Conservation (phyloP, 2,888 invertebrate genomes). For the Gasteruption jaculator region DNA sequence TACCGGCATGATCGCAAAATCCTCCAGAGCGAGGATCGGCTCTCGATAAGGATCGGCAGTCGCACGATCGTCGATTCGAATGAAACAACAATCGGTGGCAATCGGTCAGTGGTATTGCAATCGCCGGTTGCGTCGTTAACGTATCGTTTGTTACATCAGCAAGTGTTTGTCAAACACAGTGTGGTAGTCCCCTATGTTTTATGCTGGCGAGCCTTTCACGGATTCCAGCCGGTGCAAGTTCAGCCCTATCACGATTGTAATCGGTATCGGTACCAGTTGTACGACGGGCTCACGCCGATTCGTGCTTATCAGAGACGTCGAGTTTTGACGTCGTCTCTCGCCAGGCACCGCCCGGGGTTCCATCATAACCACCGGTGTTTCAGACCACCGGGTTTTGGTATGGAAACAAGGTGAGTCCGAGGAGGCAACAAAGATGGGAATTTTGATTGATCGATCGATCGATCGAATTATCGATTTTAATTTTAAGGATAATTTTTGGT, state of each 20-base stretch:
- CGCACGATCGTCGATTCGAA: no score
- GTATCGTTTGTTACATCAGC: constrained; percentile 30
- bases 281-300: constrained; percentile 9
- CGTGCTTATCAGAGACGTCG: background rate
- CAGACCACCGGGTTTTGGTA: constrained; percentile 36
- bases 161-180: constrained; percentile 34
- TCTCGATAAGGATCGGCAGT: constrained; percentile 25
- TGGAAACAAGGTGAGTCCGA: constrained; percentile 41
- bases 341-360: constrained; percentile 25
- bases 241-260: constrained; percentile 20
- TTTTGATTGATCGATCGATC: background rate
- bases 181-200: constrained; percentile 40
- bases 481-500: constrained; percentile 2
- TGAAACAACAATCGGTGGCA: no score
- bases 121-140: constrained; percentile 1
- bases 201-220: constrained; percentile 33
- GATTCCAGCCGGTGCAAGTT: constrained; percentile 26
- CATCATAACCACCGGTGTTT: constrained; percentile 24
- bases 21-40: constrained; percentile 31
- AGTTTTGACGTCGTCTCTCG: constrained; percentile 13
- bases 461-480: constrained; percentile 10
- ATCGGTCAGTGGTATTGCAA: background rate
- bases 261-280: constrained; percentile 7
- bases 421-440: background rate
- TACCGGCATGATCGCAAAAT: constrained; percentile 40